Base-by-base conservation (phyloP, 2,888 invertebrate species). In the Nemotelus pantherinus region DNA sequence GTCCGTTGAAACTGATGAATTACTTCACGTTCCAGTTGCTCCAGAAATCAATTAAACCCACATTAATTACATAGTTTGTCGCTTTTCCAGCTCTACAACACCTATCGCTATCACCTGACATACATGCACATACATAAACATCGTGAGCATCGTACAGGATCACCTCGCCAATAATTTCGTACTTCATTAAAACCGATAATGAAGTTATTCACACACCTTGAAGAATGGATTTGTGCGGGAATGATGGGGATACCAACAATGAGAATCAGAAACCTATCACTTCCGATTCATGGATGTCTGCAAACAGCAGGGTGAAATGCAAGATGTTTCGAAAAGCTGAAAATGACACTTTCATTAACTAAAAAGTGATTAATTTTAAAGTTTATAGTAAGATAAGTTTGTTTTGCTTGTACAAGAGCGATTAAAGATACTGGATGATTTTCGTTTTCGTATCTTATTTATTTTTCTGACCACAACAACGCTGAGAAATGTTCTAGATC, bases 31-130 rank as follows among this genome's bases (percentile, higher is more conserved):
- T 57, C 57, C 71, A 57, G 41, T 71, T 9, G 43, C 44, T 71
- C 55, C 25, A 25, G n/a, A 57, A 71, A 71, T 71, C 71, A 71
- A 71, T 71, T 55, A 71, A 71, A 71, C 44, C 41, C n/a, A 41
- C 71, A 71, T 71, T 71, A 71, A 71, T 71, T 48, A 68, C 50
- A 68, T 68, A 41, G 50, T 5, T 43, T 63, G 39, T 43, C 39
- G 4, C 5, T 3, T 43, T 63, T 5, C 43, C 41, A 41, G 41
- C 43, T 63, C 43, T 41, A 39, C 6, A 39, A 41, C 63, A 63
- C 41, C 39, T 63, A 9, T 4, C 3, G 43, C 43, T 7, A 1
- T n/a, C 39, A 63, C 5, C 4, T 63, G 57, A 25, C 25, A 25
- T 57, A 25, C 4, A 57, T 3, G 57, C 10, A n/a, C 57, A 4